Evolutionary conservation across 1,140 invertebrate species (phyloP).

Genomic region (Drosophila asahinai): DNA sequence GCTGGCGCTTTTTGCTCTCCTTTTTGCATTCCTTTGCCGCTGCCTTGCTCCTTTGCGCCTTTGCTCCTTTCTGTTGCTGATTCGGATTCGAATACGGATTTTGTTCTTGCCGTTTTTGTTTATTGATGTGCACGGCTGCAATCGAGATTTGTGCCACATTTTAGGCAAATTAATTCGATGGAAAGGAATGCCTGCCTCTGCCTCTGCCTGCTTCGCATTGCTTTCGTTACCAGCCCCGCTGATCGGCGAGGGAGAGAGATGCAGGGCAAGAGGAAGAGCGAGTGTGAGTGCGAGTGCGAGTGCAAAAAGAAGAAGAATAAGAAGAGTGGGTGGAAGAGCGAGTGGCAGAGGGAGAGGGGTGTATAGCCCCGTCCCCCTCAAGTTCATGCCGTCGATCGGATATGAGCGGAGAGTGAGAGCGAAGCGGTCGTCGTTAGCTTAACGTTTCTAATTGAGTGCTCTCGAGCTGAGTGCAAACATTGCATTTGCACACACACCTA

Average conservation of each 20-base stretch:
- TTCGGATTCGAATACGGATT: slow-evolving; percentile 16
- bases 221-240: neutral
- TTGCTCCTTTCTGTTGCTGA: slow-evolving; percentile 29
- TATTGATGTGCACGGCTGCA: slow-evolving; percentile 44
- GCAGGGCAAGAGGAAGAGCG: neutral
- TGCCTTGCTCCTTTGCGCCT: slow-evolving; percentile 24
- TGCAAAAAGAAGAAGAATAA: neutral
- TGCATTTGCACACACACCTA: slow-evolving; percentile 21
- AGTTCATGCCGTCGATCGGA: slow-evolving; percentile 24
- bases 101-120: slow-evolving; percentile 35
- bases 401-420: slow-evolving; percentile 33
- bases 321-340: neutral
- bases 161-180: slow-evolving; percentile 69
- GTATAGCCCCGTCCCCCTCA: slow-evolving; percentile 19
- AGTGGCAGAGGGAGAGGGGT: slow-evolving; percentile 14
- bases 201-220: neutral
- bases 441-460: slow-evolving; percentile 55
- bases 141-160: slow-evolving; percentile 68
- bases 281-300: neutral
- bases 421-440: slow-evolving; percentile 24
- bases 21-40: slow-evolving; percentile 15
- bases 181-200: slow-evolving; percentile 23
- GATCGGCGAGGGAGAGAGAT: neutral
- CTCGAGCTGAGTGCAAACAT: slow-evolving; percentile 44
- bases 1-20: slow-evolving; percentile 31